Evolutionary conservation across 2,113 vertebrate genomes (phyloP), one percentile per base, ranked within the genome.

Genomic region (Rhagologus leucostigma): DNA sequence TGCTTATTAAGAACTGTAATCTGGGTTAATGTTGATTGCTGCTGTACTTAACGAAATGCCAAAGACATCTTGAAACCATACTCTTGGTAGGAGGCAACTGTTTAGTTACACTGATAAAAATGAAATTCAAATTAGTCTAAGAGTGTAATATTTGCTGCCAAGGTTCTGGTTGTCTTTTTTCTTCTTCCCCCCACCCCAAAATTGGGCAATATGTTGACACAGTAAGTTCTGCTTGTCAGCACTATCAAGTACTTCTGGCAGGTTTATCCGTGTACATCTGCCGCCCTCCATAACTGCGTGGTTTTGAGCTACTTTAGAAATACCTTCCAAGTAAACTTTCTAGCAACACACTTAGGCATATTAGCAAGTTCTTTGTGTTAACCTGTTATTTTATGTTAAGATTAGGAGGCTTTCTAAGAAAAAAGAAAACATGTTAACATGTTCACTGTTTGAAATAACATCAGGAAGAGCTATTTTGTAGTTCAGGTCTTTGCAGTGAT

Each of bases 191-290:
- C 24, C 9, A 26, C 23, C 9, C 41, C 4, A 6, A 76, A 74
- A 90, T 73, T 93, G 80, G 73, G 81, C 78, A 95, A 91, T 91
- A 68, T 91, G 71, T 94, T 96, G 83, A 93, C 93, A 81, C 53
- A 89, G 59, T 77, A 78, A 82, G 32, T 92, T 96, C 84, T 96
- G 62, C 77, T 91, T 92, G 71, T 95, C 89, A 95, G 95, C 91
- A 65, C 39, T 93, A 53, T 91, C 71, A 80, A 78, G 91, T 69
- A 70, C 87, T 96, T 90, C 87, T 86, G 93, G 82, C 91, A 95
- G 84, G 75, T 96, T 95, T 92, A 53, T 93, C 75, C 17, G 0
- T 65, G 70, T 75, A 33, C 62, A 71, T 94, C 83, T 95, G 78
- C 85, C 85, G 50, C 33, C 60, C 62, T 84, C 86, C 52, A 49